A percentile compares a stretch with the other conserved stretches of the same genome.
phyloP scores from a whole-genome alignment of 2,113 vertebrate species.

The Salminus brasiliensis region DNA sequence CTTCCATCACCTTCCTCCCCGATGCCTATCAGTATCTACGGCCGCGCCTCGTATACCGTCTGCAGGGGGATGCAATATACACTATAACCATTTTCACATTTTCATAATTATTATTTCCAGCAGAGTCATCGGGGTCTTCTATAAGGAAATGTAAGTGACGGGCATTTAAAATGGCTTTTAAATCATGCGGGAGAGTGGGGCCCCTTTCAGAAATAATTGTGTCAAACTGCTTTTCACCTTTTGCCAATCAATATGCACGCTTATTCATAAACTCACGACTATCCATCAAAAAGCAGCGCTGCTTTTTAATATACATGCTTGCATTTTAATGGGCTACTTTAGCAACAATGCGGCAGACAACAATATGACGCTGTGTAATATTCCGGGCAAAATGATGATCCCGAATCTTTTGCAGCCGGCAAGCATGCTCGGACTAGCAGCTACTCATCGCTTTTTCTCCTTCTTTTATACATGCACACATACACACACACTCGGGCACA shows the following conservation, averaged over 20 bases:
- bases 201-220: slow-evolving; percentile 80
- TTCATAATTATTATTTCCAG: slow-evolving; percentile 83
- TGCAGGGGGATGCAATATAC: slow-evolving; percentile 73
- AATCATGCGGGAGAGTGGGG: slow-evolving; percentile 74
- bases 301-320: slow-evolving; percentile 82
- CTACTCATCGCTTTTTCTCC: slow-evolving; percentile 35
- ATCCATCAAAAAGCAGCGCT: slow-evolving; percentile 74
- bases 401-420: slow-evolving; percentile 62
- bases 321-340: slow-evolving; percentile 81
- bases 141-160: slow-evolving; percentile 78
- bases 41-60: slow-evolving; percentile 58
- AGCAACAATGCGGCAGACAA: slow-evolving; percentile 75
- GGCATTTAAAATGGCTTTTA: slow-evolving; percentile 81
- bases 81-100: slow-evolving; percentile 67
- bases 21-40: slow-evolving; percentile 73
- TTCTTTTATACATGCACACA: slow-evolving; percentile 31
- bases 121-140: slow-evolving; percentile 72
- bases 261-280: slow-evolving; percentile 74
- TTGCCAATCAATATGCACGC: slow-evolving; percentile 81
- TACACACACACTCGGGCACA: slow-evolving; percentile 10
- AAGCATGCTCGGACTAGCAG: slow-evolving; percentile 46
- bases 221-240: slow-evolving; percentile 82
- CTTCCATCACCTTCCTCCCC: slow-evolving; percentile 59
- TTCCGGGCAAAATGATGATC: slow-evolving; percentile 70
- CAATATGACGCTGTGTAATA: slow-evolving; percentile 73